A percentile compares a stretch with the other conserved stretches of the same genome.
phyloP scores from a whole-genome alignment of 2,888 invertebrate genomes.

The Acheta domesticus region DNA sequence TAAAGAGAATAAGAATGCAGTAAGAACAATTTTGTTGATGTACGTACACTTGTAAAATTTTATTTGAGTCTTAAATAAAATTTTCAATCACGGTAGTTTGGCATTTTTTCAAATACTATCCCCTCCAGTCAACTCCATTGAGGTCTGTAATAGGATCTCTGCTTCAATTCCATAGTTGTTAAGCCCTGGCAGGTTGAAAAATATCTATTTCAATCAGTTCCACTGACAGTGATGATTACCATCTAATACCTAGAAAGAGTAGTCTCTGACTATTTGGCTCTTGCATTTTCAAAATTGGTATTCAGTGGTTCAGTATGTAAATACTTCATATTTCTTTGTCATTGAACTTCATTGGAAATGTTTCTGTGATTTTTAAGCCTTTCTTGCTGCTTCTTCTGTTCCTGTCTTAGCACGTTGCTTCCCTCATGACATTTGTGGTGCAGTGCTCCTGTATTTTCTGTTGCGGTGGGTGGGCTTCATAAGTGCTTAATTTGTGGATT shows the following conservation, averaged over 20 bases:
- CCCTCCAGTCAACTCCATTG: constrained; percentile 29
- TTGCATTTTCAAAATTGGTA: constrained; percentile 9
- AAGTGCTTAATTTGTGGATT: not conserved
- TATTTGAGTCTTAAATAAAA: constrained; percentile 35
- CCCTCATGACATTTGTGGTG: not conserved
- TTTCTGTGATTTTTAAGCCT: constrained; percentile 18
- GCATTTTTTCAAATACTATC: constrained; percentile 30
- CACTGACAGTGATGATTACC: constrained; percentile 10
- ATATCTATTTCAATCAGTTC: not conserved
- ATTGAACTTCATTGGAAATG: not conserved
- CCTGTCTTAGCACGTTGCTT: not conserved
- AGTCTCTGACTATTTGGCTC: not conserved
- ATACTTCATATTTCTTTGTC: not conserved
- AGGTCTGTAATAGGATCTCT: not conserved
- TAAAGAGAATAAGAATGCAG: constrained; percentile 7
- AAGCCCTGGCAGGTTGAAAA: not conserved
- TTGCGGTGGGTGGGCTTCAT: not conserved
- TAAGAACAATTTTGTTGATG: constrained; percentile 29
- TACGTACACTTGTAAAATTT: constrained; percentile 36
- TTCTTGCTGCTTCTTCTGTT: constrained; percentile 18
- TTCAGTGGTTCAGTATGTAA: not conserved
- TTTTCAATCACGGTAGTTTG: constrained; percentile 30
- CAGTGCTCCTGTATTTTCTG: not conserved
- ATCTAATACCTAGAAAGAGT: not conserved
- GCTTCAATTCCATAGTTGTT: not conserved